Conservation (phyloP, 2,888 invertebrate genomes). For the Drosophila acutilabella region DNA sequence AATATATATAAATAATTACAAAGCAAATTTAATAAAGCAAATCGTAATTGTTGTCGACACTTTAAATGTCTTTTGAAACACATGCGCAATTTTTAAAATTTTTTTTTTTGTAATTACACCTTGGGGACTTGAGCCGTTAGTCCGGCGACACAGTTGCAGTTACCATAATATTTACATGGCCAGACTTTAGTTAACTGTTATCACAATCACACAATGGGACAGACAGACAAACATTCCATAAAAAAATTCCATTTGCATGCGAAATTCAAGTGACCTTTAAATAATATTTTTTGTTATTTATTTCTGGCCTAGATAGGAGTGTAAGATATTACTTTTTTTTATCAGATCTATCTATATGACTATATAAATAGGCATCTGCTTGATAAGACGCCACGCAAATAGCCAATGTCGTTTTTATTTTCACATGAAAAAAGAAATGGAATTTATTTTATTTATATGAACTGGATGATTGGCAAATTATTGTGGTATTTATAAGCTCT, state of each 20-base stretch:
- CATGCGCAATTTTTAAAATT: constrained; percentile 49
- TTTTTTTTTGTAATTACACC: constrained; percentile 47
- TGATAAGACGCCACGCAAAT: constrained; percentile 59
- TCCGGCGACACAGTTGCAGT: constrained; percentile 22
- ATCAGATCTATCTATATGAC: constrained; percentile 24
- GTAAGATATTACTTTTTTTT: not conserved
- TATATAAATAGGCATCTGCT: constrained; percentile 51
- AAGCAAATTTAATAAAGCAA: constrained; percentile 19
- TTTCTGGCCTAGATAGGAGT: constrained; percentile 23
- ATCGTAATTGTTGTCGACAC: constrained; percentile 25
- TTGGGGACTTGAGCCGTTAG: constrained; percentile 36
- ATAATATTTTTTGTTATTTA: constrained; percentile 3
- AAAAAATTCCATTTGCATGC: constrained; percentile 49
- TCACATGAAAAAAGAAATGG: constrained; percentile 7
- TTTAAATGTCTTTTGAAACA: constrained; percentile 52
- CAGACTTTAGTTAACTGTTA: constrained; percentile 35
- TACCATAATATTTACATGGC: constrained; percentile 20
- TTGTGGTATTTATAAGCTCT: constrained; percentile 45
- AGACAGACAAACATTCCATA: constrained; percentile 20
- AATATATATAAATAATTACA: constrained; percentile 18
- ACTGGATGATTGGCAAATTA: constrained; percentile 65
- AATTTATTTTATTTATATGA: constrained; percentile 53
- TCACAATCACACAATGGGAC: constrained; percentile 28
- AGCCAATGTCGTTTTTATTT: constrained; percentile 31
- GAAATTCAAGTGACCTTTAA: constrained; percentile 26